phyloP scores from a whole-genome alignment of 1,140 invertebrate genomes.

The Nephila pilipes region DNA sequence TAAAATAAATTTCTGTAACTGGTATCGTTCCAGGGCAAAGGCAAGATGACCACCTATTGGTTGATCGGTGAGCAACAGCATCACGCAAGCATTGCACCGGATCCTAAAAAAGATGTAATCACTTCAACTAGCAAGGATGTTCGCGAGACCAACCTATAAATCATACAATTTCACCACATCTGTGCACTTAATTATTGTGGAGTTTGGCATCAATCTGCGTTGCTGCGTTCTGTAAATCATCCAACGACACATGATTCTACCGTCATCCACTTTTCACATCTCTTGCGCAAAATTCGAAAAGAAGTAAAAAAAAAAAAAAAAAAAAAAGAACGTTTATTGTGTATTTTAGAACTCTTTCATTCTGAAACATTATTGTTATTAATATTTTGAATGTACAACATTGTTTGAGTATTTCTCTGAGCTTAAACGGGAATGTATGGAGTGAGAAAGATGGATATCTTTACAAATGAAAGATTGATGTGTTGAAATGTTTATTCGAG shows the following conservation, averaged over 20 bases:
- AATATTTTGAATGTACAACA: conserved; percentile 19
- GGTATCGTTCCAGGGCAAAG: conserved; percentile 91
- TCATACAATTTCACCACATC: not conserved
- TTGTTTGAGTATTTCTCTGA: conserved; percentile 27
- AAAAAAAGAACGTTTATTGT: not conserved
- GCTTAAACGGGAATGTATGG: conserved; percentile 81
- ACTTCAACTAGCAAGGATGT: conserved; percentile 38
- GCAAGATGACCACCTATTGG: conserved; percentile 94
- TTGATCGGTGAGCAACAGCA: conserved; percentile 84
- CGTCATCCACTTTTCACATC: conserved; percentile 1
- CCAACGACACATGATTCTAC: not conserved
- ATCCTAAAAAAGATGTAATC: not conserved
- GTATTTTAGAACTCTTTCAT: not conserved
- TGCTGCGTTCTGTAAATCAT: not conserved
- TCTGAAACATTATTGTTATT: not conserved
- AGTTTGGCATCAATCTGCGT: not conserved
- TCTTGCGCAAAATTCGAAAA: not conserved
- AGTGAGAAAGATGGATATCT: not conserved
- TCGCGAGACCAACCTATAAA: conserved; percentile 61
- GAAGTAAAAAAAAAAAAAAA: not conserved
- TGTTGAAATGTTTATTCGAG: not conserved
- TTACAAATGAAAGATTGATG: not conserved
- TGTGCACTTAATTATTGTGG: conserved; percentile 33
- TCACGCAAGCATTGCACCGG: not conserved
- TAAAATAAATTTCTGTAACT: too few relatives aligned